Percentiles rank a stretch among this genome's conserved stretches.
phyloP scores from a whole-genome alignment of 2,888 invertebrate species.

The Apeira syringaria region DNA sequence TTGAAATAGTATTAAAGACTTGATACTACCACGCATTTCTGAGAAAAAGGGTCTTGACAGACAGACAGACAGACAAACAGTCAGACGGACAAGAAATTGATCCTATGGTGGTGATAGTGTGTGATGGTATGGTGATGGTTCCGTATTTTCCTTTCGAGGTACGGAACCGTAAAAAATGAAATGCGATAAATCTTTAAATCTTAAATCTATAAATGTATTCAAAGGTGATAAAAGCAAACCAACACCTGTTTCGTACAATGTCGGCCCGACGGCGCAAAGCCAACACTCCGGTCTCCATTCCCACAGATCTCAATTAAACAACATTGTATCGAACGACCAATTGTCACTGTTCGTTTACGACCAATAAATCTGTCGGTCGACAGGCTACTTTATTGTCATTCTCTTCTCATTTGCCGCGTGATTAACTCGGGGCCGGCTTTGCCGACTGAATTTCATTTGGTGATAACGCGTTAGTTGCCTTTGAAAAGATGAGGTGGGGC shows the following conservation, averaged over 20 bases:
- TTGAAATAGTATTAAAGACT: too few relatives aligned
- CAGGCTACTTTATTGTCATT: conserved; percentile 15
- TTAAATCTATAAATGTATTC: too few relatives aligned
- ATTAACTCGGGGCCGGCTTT: neutral
- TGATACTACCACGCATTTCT: too few relatives aligned
- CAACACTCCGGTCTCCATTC: neutral
- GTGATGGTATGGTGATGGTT: too few relatives aligned
- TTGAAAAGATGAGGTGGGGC: neutral
- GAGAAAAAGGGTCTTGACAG: too few relatives aligned
- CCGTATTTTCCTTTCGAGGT: too few relatives aligned
- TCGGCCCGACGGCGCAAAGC: neutral
- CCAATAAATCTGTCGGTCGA: conserved; percentile 39
- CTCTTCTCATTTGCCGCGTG: conserved; percentile 7
- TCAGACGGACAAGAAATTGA: too few relatives aligned
- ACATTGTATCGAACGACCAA: conserved; percentile 28
- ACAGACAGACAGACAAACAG: too few relatives aligned
- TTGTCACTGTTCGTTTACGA: conserved; percentile 41
- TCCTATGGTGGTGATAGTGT: too few relatives aligned
- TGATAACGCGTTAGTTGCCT: neutral
- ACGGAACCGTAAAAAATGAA: too few relatives aligned
- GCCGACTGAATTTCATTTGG: neutral
- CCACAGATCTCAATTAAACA: conserved; percentile 23
- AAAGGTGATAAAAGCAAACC: too few relatives aligned
- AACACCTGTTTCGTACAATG: neutral
- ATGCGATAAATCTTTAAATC: too few relatives aligned